Evolutionary conservation across 2,113 vertebrate species (phyloP).

Genomic region (Saccopteryx bilineata): DNA sequence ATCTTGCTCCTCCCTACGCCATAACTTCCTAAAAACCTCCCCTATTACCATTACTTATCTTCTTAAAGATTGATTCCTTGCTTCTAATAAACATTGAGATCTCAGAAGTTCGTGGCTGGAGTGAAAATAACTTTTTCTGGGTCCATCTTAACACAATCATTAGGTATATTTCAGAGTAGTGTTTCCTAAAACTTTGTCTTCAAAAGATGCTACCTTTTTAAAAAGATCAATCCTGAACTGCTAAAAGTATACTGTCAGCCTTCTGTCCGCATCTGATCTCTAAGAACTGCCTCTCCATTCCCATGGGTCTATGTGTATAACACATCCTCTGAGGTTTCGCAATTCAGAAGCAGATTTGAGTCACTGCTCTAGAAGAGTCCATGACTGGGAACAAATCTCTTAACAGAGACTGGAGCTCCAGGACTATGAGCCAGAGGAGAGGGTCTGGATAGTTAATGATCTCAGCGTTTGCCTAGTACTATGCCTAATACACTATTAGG

Average conservation of each 20-base stretch:
- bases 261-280: neutral
- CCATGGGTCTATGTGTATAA: neutral
- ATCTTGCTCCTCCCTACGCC: neutral
- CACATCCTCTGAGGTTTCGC: neutral
- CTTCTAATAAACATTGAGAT: neutral
- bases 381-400: neutral
- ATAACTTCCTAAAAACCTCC: neutral
- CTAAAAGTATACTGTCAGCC: neutral
- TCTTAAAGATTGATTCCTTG: neutral
- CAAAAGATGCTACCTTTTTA: neutral
- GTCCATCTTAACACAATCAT: neutral
- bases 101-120: neutral
- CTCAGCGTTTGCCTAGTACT: neutral
- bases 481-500: neutral
- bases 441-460: neutral
- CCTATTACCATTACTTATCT: neutral
- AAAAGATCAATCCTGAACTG: neutral
- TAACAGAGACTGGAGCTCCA: neutral
- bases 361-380: neutral
- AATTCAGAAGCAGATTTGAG: neutral
- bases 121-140: neutral
- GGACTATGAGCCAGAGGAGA: rapidly evolving
- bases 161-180: neutral
- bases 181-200: constrained; percentile 3
- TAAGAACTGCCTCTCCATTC: neutral